Base-by-base conservation (phyloP, 2,888 invertebrate species). In the Pyralis farinalis region DNA sequence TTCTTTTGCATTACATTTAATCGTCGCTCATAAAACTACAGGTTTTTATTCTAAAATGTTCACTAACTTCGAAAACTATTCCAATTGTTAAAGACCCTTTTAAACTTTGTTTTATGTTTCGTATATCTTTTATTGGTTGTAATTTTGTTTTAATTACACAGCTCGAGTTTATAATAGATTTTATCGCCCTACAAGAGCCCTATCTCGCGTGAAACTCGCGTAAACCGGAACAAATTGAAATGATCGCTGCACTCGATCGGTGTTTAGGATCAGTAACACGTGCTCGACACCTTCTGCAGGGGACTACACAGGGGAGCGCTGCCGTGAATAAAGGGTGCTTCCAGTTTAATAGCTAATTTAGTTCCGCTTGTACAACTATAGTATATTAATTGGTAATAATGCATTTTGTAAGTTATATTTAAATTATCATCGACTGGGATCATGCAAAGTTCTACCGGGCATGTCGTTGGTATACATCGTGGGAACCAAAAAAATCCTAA, bases 261-360 rank as follows among this genome's bases (percentile, higher is more conserved):
- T 59, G 65, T 74, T 68, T 65, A 69, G 74, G 74, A 77, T 74
- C 69, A 59, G 63, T 63, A 83, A 82, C 86, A 86, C 86, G 86
- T 87, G 86, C 83, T 84, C 80, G 57, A 74, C 79, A 76, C 76
- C 74, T 75, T 66, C 59, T 61, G 66, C 69, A 63, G 64, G 67
- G 70, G 76, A 63, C 72, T 71, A 57, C 62, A 55, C 59, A 58
- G 54, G 52, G 51, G 55, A 52, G 42, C 43, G 46, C 54, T 70
- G 55, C 59, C 35, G 43, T 51, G 47, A 53, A 58, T 63, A 58
- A 63, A 71, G 77, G 67, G 73, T 65, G 61, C 56, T 79, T 74
- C 70, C 71, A 60, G 63, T 63, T 64, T 75, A 80, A 83, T 81
- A 67, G 72, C 63, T 51, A 71, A 66, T 76, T 82, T 79, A 71